A percentile compares a stretch with the other conserved stretches of the same genome.
Conservation (phyloP, 2,797 vertebrate species). For the Ataeniobius toweri region DNA sequence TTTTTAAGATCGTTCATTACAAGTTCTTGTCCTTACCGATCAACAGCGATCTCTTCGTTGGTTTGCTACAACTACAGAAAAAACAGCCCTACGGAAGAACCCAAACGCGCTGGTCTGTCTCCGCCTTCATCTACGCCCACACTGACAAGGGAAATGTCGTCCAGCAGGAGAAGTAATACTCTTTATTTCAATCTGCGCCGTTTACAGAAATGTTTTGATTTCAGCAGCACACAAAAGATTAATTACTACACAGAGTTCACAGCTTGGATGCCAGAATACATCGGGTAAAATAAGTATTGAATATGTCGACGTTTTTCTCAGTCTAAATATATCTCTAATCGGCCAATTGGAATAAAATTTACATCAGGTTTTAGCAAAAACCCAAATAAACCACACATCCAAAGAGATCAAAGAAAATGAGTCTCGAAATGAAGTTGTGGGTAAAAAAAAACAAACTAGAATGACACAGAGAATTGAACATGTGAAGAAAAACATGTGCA, state of each 20-base stretch:
- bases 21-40: constrained; percentile 36
- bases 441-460: background rate
- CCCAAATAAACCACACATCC: no score
- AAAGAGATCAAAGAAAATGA: background rate
- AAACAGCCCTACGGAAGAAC: constrained; percentile 6
- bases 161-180: background rate
- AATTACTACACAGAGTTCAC: background rate
- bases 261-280: background rate
- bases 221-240: background rate
- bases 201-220: background rate
- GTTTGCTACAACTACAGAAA: constrained; percentile 26
- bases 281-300: background rate
- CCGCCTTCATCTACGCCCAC: constrained; percentile 36
- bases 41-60: background rate
- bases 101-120: constrained; percentile 35
- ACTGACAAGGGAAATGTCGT: constrained; percentile 69
- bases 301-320: background rate
- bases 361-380: background rate
- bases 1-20: background rate
- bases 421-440: background rate
- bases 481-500: no score
- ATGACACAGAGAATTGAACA: background rate
- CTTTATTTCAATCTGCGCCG: background rate
- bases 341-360: background rate
- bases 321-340: no score